A percentile compares a stretch with the other conserved stretches of the same genome.
phyloP scores from a whole-genome alignment of 2,797 vertebrate species.

The Harpagifer antarcticus region DNA sequence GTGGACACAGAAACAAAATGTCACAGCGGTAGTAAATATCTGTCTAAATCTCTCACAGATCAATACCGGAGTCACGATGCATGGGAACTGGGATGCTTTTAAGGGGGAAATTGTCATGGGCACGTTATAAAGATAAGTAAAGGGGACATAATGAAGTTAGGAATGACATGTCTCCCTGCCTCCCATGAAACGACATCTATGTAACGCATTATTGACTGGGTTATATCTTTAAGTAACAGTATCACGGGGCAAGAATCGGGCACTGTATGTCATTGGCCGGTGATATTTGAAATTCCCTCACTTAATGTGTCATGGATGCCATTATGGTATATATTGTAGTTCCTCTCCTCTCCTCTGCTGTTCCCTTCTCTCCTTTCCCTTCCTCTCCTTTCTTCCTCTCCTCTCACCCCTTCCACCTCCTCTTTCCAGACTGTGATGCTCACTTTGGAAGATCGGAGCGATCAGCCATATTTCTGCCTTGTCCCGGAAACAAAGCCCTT shows the following conservation, averaged over 20 bases:
- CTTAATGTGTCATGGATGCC: not conserved
- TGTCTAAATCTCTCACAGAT: not conserved
- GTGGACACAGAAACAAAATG: not conserved
- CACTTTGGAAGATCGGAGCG: constrained; percentile 77
- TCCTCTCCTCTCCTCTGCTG: not conserved
- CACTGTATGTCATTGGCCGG: not conserved
- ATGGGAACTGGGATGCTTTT: not conserved
- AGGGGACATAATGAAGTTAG: too few relatives aligned
- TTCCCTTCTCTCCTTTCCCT: not conserved
- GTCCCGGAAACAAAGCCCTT: constrained; percentile 82
- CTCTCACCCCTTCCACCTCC: constrained; percentile 41
- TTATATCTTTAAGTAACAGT: not conserved
- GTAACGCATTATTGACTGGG: too few relatives aligned
- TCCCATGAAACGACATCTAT: too few relatives aligned
- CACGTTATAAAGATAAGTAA: not conserved
- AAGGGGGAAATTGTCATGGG: not conserved
- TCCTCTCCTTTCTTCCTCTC: constrained; percentile 16
- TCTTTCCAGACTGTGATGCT: constrained; percentile 75
- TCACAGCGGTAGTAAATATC: constrained; percentile 1
- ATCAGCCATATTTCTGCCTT: constrained; percentile 80
- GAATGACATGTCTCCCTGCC: too few relatives aligned
- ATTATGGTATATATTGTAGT: not conserved
- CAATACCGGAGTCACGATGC: not conserved
- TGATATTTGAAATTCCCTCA: not conserved
- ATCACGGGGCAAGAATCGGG: not conserved